These are phyloP conservation scores for Drosophila putrida DNA, from an alignment of 2,888 invertebrate species.

Conservation along the genomic window DNA sequence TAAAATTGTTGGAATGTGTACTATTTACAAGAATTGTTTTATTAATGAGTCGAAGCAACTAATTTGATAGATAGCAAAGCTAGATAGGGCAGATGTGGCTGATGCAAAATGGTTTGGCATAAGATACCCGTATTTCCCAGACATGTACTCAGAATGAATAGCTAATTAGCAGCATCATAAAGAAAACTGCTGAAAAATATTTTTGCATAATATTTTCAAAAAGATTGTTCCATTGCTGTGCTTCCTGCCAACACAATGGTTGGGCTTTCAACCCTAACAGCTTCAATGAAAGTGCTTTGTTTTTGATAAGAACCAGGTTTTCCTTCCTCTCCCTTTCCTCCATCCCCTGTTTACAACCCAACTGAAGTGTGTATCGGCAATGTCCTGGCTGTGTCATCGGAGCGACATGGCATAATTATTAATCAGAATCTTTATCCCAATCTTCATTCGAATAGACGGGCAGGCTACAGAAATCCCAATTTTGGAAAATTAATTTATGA, in stretches of 20 bases:
- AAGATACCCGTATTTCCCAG: conserved; percentile 20
- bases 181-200: conserved; percentile 72
- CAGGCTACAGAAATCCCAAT: conserved; percentile 44
- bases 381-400: conserved; percentile 32
- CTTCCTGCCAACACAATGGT: conserved; percentile 45
- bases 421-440: conserved; percentile 44
- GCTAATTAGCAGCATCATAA: conserved; percentile 61
- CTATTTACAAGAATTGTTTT: too few species aligned
- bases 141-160: conserved; percentile 52
- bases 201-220: conserved; percentile 68
- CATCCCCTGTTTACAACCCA: neutral
- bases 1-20: too few species aligned
- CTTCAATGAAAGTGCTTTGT: conserved; percentile 52
- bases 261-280: conserved; percentile 52
- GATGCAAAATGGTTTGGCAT: neutral
- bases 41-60: neutral
- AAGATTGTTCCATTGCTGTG: conserved; percentile 47
- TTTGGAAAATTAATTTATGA: conserved; percentile 78
- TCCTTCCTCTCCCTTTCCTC: neutral
- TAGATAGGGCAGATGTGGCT: neutral
- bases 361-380: conserved; percentile 26
- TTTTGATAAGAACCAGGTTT: conserved; percentile 31
- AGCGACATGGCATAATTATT: conserved; percentile 63
- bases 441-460: conserved; percentile 27
- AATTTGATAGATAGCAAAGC: neutral